Percentiles rank a stretch among this genome's conserved stretches.
Conservation (phyloP, 2,113 vertebrate species). For the Sakesphorus luctuosus region DNA sequence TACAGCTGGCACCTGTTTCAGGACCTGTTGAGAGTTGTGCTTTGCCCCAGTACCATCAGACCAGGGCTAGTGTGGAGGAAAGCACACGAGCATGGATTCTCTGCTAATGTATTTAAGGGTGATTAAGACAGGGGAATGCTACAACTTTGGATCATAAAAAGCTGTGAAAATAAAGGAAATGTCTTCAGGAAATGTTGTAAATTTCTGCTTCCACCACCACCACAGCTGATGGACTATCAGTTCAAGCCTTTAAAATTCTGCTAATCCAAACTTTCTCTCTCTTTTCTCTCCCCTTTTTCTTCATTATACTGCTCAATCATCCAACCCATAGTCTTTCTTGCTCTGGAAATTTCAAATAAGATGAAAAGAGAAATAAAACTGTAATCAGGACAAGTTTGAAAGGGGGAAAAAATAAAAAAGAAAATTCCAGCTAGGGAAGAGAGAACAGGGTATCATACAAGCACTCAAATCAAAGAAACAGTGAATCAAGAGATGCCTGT, state of each 20-base stretch:
- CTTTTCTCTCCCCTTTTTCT: background rate
- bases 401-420: too few relatives aligned
- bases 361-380: slow-evolving; percentile 8
- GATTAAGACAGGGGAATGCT: background rate
- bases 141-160: background rate
- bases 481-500: background rate
- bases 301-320: background rate
- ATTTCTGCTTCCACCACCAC: background rate
- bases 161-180: background rate
- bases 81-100: accelerated
- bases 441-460: background rate
- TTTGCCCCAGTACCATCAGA: background rate
- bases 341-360: background rate
- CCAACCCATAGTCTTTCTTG: background rate
- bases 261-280: background rate
- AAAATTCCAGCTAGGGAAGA: background rate
- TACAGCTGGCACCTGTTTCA: accelerated
- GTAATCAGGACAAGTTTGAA: background rate
- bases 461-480: background rate
- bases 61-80: background rate
- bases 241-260: background rate
- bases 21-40: background rate
- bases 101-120: background rate
- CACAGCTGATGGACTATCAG: background rate
- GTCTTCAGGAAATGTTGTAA: background rate